phyloP scores from a whole-genome alignment of 2,888 invertebrate genomes.

The Melanophora roralis region DNA sequence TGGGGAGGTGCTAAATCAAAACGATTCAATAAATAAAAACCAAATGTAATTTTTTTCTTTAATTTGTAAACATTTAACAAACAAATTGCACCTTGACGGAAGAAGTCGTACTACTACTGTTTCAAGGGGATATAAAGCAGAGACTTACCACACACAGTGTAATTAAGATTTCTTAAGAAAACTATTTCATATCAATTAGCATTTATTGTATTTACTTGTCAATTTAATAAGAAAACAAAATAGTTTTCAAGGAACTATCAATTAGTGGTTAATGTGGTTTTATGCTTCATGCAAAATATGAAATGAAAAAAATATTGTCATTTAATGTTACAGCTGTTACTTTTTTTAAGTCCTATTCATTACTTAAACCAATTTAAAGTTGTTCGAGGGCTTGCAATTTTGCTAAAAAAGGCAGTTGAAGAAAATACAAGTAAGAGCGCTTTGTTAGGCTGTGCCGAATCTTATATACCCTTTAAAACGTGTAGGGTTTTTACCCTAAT shows the following conservation, averaged over 20 bases:
- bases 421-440: no score
- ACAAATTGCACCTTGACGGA: not conserved
- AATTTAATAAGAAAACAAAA: not conserved
- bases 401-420: no score
- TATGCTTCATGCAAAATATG: not conserved
- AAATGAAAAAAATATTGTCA: not conserved
- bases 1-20: slow-evolving; percentile 4
- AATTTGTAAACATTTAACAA: not conserved
- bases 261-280: slow-evolving; percentile 24
- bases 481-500: no score
- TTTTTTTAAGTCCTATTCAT: not conserved
- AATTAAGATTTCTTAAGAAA: not conserved
- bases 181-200: not conserved
- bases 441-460: no score
- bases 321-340: not conserved
- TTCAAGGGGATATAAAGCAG: not conserved
- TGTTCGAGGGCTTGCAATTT: no score
- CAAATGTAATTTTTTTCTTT: not conserved
- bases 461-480: no score
- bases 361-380: no score
- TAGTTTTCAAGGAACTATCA: not conserved
- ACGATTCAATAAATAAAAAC: slow-evolving; percentile 12
- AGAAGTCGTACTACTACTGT: not conserved
- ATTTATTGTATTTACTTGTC: not conserved
- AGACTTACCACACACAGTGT: slow-evolving; percentile 12